Evolutionary conservation across 2,113 vertebrate genomes (phyloP).

Genomic region (Zonotrichia leucophrys): DNA sequence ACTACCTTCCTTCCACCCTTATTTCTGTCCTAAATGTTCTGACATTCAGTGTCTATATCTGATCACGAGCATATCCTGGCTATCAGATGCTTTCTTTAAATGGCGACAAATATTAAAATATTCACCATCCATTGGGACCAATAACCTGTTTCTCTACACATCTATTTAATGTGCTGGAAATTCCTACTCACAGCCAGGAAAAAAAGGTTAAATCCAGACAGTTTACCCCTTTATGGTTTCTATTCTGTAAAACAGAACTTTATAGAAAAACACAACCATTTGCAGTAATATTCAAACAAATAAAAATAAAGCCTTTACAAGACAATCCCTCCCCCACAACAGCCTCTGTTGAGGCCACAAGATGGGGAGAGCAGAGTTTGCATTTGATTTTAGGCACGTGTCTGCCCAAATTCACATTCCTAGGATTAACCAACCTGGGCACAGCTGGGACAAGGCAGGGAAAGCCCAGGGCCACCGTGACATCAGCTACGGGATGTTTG

Average conservation of each 20-base stretch:
- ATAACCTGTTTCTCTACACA: background rate
- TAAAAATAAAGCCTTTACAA: background rate
- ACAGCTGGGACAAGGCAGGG: background rate
- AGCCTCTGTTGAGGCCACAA: background rate
- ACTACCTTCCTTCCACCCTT: background rate
- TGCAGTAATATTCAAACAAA: background rate
- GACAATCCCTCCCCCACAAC: rapidly evolving
- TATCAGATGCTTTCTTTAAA: background rate
- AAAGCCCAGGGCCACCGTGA: background rate
- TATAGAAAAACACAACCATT: background rate
- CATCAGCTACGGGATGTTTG: background rate
- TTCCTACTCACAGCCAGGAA: background rate
- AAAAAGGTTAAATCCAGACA: background rate
- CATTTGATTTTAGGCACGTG: background rate
- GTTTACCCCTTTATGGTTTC: background rate
- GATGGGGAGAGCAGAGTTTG: background rate
- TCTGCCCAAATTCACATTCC: background rate
- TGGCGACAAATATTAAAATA: background rate
- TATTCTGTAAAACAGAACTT: background rate
- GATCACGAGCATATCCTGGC: background rate
- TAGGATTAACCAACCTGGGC: background rate
- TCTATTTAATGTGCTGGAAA: background rate
- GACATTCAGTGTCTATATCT: background rate
- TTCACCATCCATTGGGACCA: background rate
- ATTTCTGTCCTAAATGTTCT: background rate